A percentile compares a stretch with the other conserved stretches of the same genome.
phyloP scores from a whole-genome alignment of 2,113 vertebrate species.

The Rhinoderma darwinii region DNA sequence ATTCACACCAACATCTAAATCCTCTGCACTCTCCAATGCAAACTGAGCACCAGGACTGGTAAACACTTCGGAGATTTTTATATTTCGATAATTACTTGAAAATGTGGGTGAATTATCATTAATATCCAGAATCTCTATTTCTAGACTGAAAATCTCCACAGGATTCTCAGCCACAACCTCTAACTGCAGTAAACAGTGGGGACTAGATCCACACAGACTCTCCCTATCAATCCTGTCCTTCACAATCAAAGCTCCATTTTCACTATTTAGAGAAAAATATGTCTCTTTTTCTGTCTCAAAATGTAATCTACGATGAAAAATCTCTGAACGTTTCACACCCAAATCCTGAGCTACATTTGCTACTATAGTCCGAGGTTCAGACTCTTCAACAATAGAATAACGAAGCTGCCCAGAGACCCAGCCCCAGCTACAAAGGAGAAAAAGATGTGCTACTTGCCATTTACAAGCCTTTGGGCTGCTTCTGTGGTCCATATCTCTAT shows the following conservation, averaged over 20 bases:
- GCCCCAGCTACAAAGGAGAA: conserved; percentile 76
- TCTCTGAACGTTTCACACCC: conserved; percentile 73
- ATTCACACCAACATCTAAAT: conserved; percentile 75
- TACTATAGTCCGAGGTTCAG: conserved; percentile 75
- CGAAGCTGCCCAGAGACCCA: conserved; percentile 75
- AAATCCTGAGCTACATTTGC: conserved; percentile 84
- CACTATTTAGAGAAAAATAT: conserved; percentile 77
- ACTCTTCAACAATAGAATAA: conserved; percentile 75
- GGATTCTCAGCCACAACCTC: conserved; percentile 79
- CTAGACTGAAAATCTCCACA: conserved; percentile 77
- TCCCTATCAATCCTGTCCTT: conserved; percentile 82
- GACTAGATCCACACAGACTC: conserved; percentile 75
- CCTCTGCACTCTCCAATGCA: conserved; percentile 76
- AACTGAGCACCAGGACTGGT: conserved; percentile 74
- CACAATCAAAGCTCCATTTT: conserved; percentile 76
- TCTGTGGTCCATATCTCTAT: conserved; percentile 70
- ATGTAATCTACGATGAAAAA: conserved; percentile 75
- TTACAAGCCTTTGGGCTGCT: conserved; percentile 70
- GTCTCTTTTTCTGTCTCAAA: conserved; percentile 74
- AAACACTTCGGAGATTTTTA: conserved; percentile 79
- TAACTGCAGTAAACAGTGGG: conserved; percentile 76
- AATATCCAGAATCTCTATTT: conserved; percentile 80
- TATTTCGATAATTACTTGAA: conserved; percentile 67
- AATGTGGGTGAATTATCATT: conserved; percentile 83
- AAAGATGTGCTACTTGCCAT: conserved; percentile 76